Percentiles rank a stretch among this genome's conserved stretches.
Conservation (phyloP, 2,797 vertebrate genomes). For the Scyliorhinus canicula region DNA sequence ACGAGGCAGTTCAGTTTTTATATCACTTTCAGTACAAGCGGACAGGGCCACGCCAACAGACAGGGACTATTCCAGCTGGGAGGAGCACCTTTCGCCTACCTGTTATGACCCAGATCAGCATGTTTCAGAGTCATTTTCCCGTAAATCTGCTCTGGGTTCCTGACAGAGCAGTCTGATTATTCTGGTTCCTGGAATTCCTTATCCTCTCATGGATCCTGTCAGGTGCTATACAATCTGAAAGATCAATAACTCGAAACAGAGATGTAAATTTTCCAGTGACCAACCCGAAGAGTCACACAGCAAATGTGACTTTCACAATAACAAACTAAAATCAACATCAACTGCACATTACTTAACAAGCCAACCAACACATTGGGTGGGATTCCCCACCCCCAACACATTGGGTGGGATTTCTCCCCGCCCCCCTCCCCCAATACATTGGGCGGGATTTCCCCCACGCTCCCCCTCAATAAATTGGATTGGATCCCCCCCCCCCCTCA, state of each 20-base stretch:
- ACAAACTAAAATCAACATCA: neutral
- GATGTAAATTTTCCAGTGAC: too few species aligned
- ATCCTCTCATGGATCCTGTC: neutral
- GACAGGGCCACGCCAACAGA: too few species aligned
- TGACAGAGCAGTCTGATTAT: neutral
- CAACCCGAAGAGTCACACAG: neutral
- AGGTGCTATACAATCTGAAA: too few species aligned
- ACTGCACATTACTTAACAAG: neutral
- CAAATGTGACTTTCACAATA: too few species aligned
- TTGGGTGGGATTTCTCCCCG: too few species aligned
- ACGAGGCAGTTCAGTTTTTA: too few species aligned
- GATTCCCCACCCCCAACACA: too few species aligned
- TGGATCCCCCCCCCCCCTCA: too few species aligned
- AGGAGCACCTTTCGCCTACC: neutral
- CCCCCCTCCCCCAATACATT: too few species aligned
- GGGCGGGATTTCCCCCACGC: too few species aligned
- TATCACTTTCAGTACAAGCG: neutral
- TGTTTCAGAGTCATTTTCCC: neutral
- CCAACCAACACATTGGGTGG: neutral
- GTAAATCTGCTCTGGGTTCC: neutral
- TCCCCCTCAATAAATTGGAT: too few species aligned
- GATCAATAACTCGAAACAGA: neutral
- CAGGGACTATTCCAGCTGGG: too few species aligned
- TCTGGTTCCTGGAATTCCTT: neutral
- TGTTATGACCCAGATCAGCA: neutral